Conservation (phyloP, 2,113 vertebrate genomes). For the Caranx melampygus region DNA sequence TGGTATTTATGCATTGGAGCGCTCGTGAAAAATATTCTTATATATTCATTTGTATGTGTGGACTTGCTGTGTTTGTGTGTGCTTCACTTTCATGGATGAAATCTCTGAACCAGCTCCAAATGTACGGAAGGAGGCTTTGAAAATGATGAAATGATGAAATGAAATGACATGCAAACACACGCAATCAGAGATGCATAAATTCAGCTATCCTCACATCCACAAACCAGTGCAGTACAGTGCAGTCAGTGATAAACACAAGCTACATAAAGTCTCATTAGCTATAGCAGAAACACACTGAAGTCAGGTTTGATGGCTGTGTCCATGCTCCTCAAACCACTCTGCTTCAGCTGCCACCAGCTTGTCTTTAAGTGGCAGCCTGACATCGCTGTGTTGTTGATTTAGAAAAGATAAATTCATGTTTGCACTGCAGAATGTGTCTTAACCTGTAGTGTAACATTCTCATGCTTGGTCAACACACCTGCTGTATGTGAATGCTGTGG, state of each 20-base stretch:
- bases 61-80: background rate
- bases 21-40: background rate
- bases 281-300: background rate
- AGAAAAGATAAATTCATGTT: background rate
- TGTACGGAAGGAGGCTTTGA: background rate
- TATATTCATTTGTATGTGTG: slow-evolving; percentile 21
- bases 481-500: no score
- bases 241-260: slow-evolving; percentile 6
- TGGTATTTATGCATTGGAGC: background rate
- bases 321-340: background rate
- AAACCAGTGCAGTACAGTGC: background rate
- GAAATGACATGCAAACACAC: background rate
- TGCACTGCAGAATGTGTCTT: no score
- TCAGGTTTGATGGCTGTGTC: background rate
- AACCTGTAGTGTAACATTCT: no score
- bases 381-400: background rate
- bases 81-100: slow-evolving; percentile 2
- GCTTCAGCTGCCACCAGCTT: slow-evolving; percentile 3
- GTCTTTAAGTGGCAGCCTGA: background rate
- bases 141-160: background rate
- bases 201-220: background rate
- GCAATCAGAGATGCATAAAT: background rate
- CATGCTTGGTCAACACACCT: no score
- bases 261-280: slow-evolving; percentile 38
- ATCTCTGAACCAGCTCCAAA: slow-evolving; percentile 2